Evolutionary conservation across 2,797 vertebrate species (phyloP).

Genomic region (Choloepus didactylus): DNA sequence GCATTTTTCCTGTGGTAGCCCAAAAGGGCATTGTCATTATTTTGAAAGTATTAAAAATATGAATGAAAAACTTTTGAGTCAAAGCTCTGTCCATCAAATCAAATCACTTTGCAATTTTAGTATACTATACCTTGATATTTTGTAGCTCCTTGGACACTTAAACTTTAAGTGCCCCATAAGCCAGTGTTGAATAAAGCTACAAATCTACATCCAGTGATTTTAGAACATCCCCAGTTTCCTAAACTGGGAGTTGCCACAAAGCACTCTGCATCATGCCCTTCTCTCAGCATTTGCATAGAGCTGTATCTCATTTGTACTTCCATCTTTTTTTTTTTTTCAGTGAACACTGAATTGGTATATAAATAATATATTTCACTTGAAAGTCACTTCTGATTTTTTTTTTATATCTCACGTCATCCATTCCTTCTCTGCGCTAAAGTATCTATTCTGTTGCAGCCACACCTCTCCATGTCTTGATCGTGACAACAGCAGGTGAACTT

Average conservation of each 20-base stretch:
- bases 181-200: background rate
- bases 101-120: background rate
- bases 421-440: constrained; percentile 89
- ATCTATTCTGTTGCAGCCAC: constrained; percentile 95
- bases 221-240: background rate
- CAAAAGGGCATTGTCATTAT: background rate
- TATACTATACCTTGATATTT: background rate
- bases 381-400: constrained; percentile 81
- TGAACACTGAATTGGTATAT: constrained; percentile 24
- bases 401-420: constrained; percentile 87
- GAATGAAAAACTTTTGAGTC: background rate
- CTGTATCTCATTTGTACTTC: constrained; percentile 65
- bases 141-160: background rate
- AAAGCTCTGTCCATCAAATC: background rate
- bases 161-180: background rate
- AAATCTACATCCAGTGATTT: background rate
- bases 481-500: constrained; percentile 99
- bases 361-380: constrained; percentile 74
- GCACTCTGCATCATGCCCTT: background rate
- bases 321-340: constrained; percentile 56
- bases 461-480: constrained; percentile 98
- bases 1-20: background rate
- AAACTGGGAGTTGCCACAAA: background rate
- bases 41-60: background rate
- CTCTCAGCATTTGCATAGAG: constrained; percentile 40